phyloP scores from a whole-genome alignment of 2,888 invertebrate species.

The Noctua pronuba region DNA sequence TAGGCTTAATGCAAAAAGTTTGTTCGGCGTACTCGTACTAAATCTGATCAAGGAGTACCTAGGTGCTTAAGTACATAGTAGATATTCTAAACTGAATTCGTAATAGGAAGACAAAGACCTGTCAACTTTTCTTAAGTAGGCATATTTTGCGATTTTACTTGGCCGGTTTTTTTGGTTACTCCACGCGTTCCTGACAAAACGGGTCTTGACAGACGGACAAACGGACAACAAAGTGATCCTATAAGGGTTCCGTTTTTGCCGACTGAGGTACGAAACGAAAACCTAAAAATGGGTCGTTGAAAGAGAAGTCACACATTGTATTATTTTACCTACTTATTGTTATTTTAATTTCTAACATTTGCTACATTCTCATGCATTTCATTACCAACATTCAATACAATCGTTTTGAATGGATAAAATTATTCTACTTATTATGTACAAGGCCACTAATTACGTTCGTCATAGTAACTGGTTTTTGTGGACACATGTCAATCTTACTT shows the following conservation, averaged over 20 bases:
- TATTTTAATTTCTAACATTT: slow-evolving; percentile 4
- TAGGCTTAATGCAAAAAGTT: slow-evolving; percentile 4
- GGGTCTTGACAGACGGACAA: too few species aligned
- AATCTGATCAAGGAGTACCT: not conserved
- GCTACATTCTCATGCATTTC: slow-evolving; percentile 39
- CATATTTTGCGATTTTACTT: too few species aligned
- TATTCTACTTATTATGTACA: slow-evolving; percentile 29
- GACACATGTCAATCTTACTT: slow-evolving; percentile 27
- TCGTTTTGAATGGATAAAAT: slow-evolving; percentile 28
- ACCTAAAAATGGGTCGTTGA: not conserved
- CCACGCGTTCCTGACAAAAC: too few species aligned
- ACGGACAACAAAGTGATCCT: too few species aligned
- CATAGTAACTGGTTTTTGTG: slow-evolving; percentile 37
- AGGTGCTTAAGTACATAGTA: not conserved
- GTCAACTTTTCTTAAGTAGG: not conserved
- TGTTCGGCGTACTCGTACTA: not conserved
- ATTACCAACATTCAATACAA: slow-evolving; percentile 30
- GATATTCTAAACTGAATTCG: not conserved
- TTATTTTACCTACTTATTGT: slow-evolving; percentile 7
- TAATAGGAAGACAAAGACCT: not conserved
- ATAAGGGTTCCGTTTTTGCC: too few species aligned
- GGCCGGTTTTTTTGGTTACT: too few species aligned
- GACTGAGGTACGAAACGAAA: too few species aligned
- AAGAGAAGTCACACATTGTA: not conserved
- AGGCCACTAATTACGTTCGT: slow-evolving; percentile 38